Conservation (phyloP, 2,888 invertebrate species). For the Encarsia formosa region DNA sequence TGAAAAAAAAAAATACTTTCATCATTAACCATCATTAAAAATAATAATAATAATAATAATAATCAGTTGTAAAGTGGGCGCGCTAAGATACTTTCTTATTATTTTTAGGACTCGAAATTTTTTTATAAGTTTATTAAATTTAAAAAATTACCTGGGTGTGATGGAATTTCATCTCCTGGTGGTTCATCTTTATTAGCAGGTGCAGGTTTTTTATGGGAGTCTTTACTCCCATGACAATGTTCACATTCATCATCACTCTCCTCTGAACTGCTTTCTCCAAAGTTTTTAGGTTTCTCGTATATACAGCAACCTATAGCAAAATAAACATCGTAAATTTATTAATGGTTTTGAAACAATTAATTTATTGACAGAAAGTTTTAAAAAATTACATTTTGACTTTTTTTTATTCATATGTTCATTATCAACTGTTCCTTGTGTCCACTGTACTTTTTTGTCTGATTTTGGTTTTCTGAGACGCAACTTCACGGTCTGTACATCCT, state of each 20-base stretch:
- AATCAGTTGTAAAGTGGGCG: no score
- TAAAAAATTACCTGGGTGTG: slow-evolving; percentile 36
- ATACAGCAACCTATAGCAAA: slow-evolving; percentile 80
- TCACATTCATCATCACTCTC: slow-evolving; percentile 81
- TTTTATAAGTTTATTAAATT: neutral
- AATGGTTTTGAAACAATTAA: no score
- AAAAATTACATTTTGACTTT: slow-evolving; percentile 85
- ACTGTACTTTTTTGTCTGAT: slow-evolving; percentile 76
- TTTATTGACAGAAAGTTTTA: neutral
- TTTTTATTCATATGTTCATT: slow-evolving; percentile 93
- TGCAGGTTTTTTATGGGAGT: slow-evolving; percentile 42
- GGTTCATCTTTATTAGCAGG: slow-evolving; percentile 36
- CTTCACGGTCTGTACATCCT: slow-evolving; percentile 59
- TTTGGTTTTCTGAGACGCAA: slow-evolving; percentile 68
- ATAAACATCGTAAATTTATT: no score
- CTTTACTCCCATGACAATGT: slow-evolving; percentile 74
- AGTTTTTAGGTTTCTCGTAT: slow-evolving; percentile 82
- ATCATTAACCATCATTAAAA: slow-evolving; percentile 9
- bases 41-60: slow-evolving; percentile 3
- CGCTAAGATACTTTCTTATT: neutral
- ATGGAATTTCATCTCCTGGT: slow-evolving; percentile 34
- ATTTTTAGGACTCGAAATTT: neutral
- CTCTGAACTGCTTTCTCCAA: slow-evolving; percentile 85
- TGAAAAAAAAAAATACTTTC: slow-evolving; percentile 30
- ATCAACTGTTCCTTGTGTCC: slow-evolving; percentile 88